phyloP scores from a whole-genome alignment of 2,797 vertebrate species.

The Bradypus variegatus region DNA sequence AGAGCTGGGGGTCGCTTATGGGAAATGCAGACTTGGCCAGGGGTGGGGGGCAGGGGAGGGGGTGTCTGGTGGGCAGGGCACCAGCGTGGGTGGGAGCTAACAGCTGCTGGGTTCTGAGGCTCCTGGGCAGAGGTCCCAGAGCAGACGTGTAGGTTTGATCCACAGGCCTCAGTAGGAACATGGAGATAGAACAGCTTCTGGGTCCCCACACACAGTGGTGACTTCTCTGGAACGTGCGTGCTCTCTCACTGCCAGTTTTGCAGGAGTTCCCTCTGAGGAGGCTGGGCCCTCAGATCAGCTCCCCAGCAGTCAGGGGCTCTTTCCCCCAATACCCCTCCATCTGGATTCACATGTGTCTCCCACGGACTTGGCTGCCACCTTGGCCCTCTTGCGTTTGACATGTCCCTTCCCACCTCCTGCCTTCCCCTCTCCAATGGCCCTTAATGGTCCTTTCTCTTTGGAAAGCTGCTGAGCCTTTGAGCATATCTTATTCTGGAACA shows the following conservation, averaged over 20 bases:
- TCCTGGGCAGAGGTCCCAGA: neutral
- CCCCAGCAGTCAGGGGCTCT: neutral
- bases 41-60: neutral
- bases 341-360: neutral
- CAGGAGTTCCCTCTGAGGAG: neutral
- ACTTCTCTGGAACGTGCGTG: neutral
- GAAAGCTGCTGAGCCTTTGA: neutral
- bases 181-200: neutral
- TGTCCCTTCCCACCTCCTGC: too few relatives aligned
- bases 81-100: neutral
- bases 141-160: neutral
- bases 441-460: neutral
- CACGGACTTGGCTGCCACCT: too few relatives aligned
- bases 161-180: rapidly evolving
- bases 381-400: neutral
- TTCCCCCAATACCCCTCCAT: too few relatives aligned
- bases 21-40: neutral
- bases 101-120: neutral
- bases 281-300: neutral
- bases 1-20: neutral
- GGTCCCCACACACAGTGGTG: neutral
- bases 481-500: neutral
- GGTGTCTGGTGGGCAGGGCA: neutral
- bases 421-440: neutral
- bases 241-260: neutral